These are phyloP conservation scores for Eclectus roratus DNA, from an alignment of 2,113 vertebrate genomes.

Conservation along the genomic window DNA sequence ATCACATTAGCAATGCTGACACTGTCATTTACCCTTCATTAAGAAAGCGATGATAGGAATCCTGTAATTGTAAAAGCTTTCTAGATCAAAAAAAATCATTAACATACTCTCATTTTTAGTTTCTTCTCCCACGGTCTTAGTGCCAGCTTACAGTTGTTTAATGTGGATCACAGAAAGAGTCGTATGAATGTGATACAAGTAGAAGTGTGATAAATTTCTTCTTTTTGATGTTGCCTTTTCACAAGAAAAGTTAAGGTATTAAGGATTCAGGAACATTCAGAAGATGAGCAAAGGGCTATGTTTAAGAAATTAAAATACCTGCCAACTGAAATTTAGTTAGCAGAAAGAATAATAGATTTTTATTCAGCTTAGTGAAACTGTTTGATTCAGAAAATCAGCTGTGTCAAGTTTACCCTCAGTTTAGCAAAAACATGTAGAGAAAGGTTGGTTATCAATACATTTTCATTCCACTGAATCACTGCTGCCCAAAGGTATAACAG, in stretches of 20 bases:
- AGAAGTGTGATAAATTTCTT: not conserved
- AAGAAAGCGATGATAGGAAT: not conserved
- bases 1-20: not conserved
- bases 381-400: not conserved
- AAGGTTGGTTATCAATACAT: not conserved
- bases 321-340: not conserved
- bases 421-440: not conserved
- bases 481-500: not conserved
- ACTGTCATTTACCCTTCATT: not conserved
- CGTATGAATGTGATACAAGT: not conserved
- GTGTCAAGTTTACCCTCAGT: not conserved
- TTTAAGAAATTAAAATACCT: not conserved
- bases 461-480: not conserved
- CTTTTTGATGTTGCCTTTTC: not conserved
- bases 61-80: not conserved
- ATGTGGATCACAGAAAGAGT: not conserved
- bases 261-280: not conserved
- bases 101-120: not conserved
- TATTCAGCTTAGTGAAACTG: not conserved
- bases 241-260: not conserved
- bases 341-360: not conserved
- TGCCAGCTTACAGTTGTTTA: not conserved
- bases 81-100: not conserved
- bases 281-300: not conserved
- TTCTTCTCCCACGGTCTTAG: not conserved